Evolutionary conservation across 2,113 vertebrate species (phyloP).

Genomic region (Oriolus oriolus): DNA sequence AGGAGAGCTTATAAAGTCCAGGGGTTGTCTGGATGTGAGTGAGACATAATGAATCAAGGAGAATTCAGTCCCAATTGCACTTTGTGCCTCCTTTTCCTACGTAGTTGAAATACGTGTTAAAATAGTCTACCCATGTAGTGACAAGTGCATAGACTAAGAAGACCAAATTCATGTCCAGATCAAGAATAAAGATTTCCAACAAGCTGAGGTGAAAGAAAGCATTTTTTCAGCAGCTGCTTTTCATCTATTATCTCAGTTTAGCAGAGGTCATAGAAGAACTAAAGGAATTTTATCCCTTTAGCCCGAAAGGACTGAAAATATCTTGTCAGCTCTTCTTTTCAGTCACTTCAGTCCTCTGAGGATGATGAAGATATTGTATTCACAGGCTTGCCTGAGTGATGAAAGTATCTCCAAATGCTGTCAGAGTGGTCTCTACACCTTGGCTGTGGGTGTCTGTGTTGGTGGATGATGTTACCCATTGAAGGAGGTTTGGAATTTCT

Average conservation of each 20-base stretch:
- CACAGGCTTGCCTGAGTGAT: not conserved
- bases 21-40: not conserved
- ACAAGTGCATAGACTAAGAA: not conserved
- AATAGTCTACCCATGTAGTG: not conserved
- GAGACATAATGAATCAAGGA: not conserved
- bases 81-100: not conserved
- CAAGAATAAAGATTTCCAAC: not conserved
- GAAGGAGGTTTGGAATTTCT: not conserved
- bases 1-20: not conserved
- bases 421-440: not conserved
- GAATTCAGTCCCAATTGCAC: not conserved
- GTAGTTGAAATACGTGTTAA: not conserved
- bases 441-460: not conserved
- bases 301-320: not conserved
- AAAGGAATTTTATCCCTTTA: not conserved
- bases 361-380: not conserved
- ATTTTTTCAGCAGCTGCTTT: not conserved
- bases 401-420: not conserved
- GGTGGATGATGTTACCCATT: not conserved
- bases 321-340: not conserved
- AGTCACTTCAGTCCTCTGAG: not conserved
- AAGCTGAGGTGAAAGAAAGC: not conserved
- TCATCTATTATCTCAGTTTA: not conserved
- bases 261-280: not conserved
- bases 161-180: not conserved